Evolutionary conservation across 2,888 invertebrate genomes (phyloP), one percentile per base, ranked within the genome.

Genomic region (Cerceris ruficornis): DNA sequence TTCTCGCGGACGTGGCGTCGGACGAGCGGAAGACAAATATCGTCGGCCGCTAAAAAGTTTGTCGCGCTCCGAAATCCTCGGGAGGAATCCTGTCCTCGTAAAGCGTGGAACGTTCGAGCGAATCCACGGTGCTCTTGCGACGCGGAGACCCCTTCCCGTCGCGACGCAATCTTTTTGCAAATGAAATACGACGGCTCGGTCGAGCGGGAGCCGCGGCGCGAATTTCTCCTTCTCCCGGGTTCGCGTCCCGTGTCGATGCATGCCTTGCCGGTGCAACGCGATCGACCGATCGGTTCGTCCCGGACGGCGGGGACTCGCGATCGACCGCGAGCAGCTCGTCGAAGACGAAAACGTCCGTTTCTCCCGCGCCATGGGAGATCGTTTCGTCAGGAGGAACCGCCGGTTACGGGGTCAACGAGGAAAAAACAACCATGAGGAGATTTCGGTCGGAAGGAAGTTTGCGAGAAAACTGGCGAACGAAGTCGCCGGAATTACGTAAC

Each of bases 121-220:
- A 28, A 28, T 28, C 1, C 28, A 42, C 42, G 14, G 39, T 59
- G 8, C 13, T 57, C 2, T n/a, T 41, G 50, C 39, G 52, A 46
- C 7, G 41, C 55, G 60, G 66, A 67, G n/a, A 11, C 62, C 7
- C 67, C 52, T 78, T 78, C 72, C 78, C 57, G 79, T 79, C 67
- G 68, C 57, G 78, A 52, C 62, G 55, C 50, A 49, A 69, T 66
- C 61, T 74, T 67, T 78, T 73, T 66, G 69, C 73, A 73, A 68
- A 70, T 54, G 67, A 72, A 58, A 77, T 59, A 77, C 76, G 76
- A 67, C 55, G 75, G 75, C 69, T 69, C 74, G 80, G 83, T 85
- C 78, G 81, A 85, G 85, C 80, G 82, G 82, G 82, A 81, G 85
- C 86, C 83, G 86, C 83, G 82, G 81, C 83, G 82, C 76, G 81